Percentiles rank a stretch among this genome's conserved stretches.
Evolutionary conservation across 1,140 invertebrate species (phyloP).

Genomic region (Drosophila nikananu): DNA sequence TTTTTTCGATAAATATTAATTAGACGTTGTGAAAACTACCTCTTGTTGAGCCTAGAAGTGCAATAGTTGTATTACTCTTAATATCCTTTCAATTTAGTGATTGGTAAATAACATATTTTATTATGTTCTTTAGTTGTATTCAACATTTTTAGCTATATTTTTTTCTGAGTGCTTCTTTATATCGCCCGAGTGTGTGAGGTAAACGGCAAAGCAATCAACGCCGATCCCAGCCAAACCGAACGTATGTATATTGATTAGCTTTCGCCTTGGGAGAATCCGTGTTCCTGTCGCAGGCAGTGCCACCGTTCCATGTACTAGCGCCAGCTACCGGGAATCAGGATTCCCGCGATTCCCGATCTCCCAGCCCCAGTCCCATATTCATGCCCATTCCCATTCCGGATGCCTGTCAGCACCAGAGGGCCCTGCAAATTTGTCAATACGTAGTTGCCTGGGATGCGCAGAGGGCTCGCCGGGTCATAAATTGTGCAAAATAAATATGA

Average conservation of each 20-base stretch:
- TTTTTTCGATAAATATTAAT: neutral
- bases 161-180: conserved; percentile 20
- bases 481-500: conserved; percentile 80
- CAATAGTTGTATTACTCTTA: neutral
- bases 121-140: neutral
- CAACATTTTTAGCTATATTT: neutral
- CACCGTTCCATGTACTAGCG: conserved; percentile 79
- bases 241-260: conserved; percentile 77
- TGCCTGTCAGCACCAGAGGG: conserved; percentile 37
- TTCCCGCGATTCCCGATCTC: neutral
- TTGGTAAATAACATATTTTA: neutral
- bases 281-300: conserved; percentile 71
- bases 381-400: conserved; percentile 28
- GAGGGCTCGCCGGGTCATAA: conserved; percentile 59
- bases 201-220: conserved; percentile 50
- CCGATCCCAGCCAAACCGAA: conserved; percentile 42
- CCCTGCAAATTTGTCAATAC: conserved; percentile 75
- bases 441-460: conserved; percentile 18
- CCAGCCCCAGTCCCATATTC: conserved; percentile 10
- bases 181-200: conserved; percentile 21
- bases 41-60: neutral
- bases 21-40: too few relatives aligned
- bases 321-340: conserved; percentile 69
- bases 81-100: neutral
- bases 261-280: conserved; percentile 70